Conservation (phyloP, 1,140 invertebrate genomes). For the Heterodera schachtii region DNA sequence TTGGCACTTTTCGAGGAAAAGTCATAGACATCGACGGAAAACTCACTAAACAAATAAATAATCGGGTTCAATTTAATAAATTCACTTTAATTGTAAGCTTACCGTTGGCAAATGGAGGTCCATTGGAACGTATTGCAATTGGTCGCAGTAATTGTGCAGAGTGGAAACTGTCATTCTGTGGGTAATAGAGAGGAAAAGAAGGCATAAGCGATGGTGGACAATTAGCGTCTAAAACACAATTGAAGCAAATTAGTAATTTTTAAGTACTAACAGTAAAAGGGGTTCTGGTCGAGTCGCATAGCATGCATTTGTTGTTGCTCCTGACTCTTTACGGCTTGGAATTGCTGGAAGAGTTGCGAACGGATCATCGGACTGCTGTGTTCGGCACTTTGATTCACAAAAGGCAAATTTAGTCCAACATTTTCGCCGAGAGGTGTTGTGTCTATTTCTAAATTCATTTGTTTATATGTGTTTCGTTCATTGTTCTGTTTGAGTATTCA, state of each 20-base stretch:
- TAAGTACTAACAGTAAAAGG: too few species aligned
- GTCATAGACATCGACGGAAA: slow-evolving; percentile 22
- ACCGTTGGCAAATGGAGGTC: too few species aligned
- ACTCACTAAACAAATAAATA: neutral
- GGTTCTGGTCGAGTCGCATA: too few species aligned
- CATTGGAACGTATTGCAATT: neutral
- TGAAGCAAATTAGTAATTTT: too few species aligned
- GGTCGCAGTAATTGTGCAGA: too few species aligned
- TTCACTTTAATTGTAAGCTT: too few species aligned
- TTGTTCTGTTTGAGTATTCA: too few species aligned
- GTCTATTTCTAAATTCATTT: slow-evolving; percentile 35
- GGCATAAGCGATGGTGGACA: too few species aligned
- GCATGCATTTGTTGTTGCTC: slow-evolving; percentile 5
- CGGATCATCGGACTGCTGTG: slow-evolving; percentile 47
- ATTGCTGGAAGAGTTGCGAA: slow-evolving; percentile 61
- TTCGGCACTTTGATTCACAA: slow-evolving; percentile 15
- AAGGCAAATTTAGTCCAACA: neutral
- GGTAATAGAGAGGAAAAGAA: neutral
- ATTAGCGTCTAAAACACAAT: too few species aligned
- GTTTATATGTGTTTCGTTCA: too few species aligned
- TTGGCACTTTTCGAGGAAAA: slow-evolving; percentile 13
- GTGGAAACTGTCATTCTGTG: neutral
- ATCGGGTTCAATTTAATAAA: too few species aligned
- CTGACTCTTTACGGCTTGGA: slow-evolving; percentile 38
- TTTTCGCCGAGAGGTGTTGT: slow-evolving; percentile 36